A percentile compares a stretch with the other conserved stretches of the same genome.
phyloP scores from a whole-genome alignment of 2,888 invertebrate genomes.

The Idaea biselata region DNA sequence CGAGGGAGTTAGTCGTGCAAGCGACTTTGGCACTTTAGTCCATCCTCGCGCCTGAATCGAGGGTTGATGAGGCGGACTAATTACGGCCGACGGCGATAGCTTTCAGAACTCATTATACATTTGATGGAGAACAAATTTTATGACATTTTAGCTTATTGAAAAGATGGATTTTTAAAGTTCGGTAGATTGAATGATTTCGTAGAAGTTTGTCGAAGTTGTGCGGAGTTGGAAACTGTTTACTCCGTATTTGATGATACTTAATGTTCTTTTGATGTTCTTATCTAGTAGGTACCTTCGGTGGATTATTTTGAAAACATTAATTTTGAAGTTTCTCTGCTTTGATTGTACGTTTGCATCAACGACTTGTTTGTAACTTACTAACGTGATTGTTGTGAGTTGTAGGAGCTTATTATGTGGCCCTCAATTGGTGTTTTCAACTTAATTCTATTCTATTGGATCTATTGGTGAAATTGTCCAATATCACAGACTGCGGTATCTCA shows the following conservation, averaged over 20 bases:
- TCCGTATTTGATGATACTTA: neutral
- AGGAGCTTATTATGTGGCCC: too few relatives aligned
- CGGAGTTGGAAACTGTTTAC: neutral
- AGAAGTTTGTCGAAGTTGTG: neutral
- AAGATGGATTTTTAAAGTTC: conserved; percentile 1
- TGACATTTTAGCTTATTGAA: conserved; percentile 3
- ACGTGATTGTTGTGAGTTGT: too few relatives aligned
- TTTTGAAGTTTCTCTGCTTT: neutral
- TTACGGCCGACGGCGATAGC: conserved; percentile 25
- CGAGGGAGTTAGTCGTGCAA: conserved; percentile 7
- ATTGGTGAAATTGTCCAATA: too few relatives aligned
- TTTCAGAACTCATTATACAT: conserved; percentile 22
- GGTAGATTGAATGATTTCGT: neutral
- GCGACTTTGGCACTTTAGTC: conserved; percentile 9
- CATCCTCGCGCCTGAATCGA: conserved; percentile 21
- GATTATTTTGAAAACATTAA: neutral
- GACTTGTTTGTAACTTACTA: neutral
- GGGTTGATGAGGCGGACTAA: conserved; percentile 31
- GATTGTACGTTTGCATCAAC: neutral
- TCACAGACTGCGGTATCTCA: too few relatives aligned
- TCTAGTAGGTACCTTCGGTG: neutral
- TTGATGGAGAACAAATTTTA: conserved; percentile 4
- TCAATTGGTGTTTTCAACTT: too few relatives aligned
- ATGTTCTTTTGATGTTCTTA: neutral
- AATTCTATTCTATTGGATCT: too few relatives aligned